Evolutionary conservation across 2,113 vertebrate species (phyloP).

Genomic region (Aramus guarauna): DNA sequence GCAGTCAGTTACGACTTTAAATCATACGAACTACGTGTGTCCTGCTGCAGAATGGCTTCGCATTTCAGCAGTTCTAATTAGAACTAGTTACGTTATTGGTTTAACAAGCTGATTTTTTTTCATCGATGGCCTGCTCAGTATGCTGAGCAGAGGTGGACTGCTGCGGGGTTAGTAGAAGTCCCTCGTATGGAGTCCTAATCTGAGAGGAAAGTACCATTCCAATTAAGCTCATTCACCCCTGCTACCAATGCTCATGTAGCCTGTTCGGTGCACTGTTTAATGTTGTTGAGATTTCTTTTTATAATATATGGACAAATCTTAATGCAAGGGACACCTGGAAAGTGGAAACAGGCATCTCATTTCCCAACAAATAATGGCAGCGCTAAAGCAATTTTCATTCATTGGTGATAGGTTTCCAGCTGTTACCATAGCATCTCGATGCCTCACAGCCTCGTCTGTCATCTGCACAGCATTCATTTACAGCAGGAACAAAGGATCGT

Average conservation of each 20-base stretch:
- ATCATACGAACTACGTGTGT: rapidly evolving
- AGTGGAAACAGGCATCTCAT: background rate
- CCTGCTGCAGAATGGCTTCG: background rate
- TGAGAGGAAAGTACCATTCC: background rate
- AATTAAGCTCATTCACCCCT: too few species aligned
- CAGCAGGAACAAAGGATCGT: background rate
- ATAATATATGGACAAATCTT: rapidly evolving
- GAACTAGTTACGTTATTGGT: background rate
- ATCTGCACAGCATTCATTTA: background rate
- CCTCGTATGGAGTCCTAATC: background rate
- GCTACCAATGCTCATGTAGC: background rate
- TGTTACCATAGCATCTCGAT: background rate
- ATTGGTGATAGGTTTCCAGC: background rate
- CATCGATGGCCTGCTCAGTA: background rate
- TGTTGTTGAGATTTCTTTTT: rapidly evolving
- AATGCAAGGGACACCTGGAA: background rate
- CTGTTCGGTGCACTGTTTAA: rapidly evolving
- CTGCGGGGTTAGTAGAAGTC: background rate
- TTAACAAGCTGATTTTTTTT: background rate
- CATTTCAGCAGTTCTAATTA: background rate
- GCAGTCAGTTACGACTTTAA: background rate
- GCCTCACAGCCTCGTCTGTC: background rate
- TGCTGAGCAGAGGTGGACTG: background rate
- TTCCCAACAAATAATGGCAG: background rate
- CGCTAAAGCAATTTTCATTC: background rate